phyloP scores from a whole-genome alignment of 2,888 invertebrate genomes.

The Seira sanloemensis region DNA sequence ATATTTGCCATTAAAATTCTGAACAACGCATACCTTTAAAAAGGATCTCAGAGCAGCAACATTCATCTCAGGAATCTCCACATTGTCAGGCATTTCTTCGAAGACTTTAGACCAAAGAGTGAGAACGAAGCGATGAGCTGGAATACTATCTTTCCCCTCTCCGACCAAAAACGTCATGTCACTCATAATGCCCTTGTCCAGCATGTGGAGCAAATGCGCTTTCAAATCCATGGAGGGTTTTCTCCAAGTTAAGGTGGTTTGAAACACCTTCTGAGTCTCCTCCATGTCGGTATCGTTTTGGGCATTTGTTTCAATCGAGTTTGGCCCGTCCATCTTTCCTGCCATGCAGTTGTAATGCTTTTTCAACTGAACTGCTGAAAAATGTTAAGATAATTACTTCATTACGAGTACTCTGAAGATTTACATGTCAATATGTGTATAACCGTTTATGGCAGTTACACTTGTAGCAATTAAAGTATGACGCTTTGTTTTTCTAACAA shows the following conservation, averaged over 20 bases:
- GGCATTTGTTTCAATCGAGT: constrained; percentile 60
- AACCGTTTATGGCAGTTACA: too few relatives aligned
- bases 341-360: background rate
- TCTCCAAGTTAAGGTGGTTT: constrained; percentile 40
- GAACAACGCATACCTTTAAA: constrained; percentile 59
- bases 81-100: constrained; percentile 70
- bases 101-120: constrained; percentile 69
- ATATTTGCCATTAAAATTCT: background rate
- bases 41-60: constrained; percentile 64
- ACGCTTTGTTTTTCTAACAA: too few relatives aligned
- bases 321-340: constrained; percentile 46
- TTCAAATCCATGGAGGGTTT: constrained; percentile 61
- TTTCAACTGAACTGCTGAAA: too few relatives aligned
- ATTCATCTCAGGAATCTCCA: constrained; percentile 70
- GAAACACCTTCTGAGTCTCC: constrained; percentile 60
- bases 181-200: constrained; percentile 67
- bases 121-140: constrained; percentile 65
- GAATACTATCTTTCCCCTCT: constrained; percentile 65
- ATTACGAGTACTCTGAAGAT: too few relatives aligned
- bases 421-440: too few relatives aligned
- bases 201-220: constrained; percentile 64
- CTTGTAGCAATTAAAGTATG: too few relatives aligned
- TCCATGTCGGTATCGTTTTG: constrained; percentile 58
- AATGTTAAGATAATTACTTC: too few relatives aligned
- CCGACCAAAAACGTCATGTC: constrained; percentile 70